phyloP scores from a whole-genome alignment of 2,888 invertebrate species.

The Bhutanitis thaidina region DNA sequence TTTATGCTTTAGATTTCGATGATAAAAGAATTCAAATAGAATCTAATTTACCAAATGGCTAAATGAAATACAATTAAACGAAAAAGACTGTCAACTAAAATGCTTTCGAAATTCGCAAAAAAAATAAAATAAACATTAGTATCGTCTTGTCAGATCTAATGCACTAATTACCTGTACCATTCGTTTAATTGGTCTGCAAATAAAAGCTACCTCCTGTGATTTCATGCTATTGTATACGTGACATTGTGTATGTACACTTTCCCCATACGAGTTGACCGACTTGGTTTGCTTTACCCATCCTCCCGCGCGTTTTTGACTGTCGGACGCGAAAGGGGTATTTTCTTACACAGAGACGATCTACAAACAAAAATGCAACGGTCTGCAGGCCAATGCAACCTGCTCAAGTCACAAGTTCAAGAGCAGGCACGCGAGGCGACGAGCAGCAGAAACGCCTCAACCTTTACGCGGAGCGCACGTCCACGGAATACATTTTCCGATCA shows the following conservation, averaged over 20 bases:
- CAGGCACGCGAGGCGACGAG: slow-evolving; percentile 41
- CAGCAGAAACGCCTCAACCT: slow-evolving; percentile 59
- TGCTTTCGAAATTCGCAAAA: neutral
- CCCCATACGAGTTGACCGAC: slow-evolving; percentile 17
- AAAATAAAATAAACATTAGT: slow-evolving; percentile 8
- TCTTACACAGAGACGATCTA: slow-evolving; percentile 1
- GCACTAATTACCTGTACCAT: slow-evolving; percentile 25
- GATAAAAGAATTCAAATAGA: slow-evolving; percentile 1
- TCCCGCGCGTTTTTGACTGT: slow-evolving; percentile 12
- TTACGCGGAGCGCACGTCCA: slow-evolving; percentile 49
- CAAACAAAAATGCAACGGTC: slow-evolving; percentile 55
- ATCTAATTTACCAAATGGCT: neutral
- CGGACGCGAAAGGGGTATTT: slow-evolving; percentile 20
- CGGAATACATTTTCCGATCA: slow-evolving; percentile 32
- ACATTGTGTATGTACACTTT: slow-evolving; percentile 24
- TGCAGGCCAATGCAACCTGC: slow-evolving; percentile 60
- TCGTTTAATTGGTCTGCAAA: slow-evolving; percentile 27
- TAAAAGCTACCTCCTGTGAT: slow-evolving; percentile 26
- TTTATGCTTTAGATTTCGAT: neutral
- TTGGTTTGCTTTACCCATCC: slow-evolving; percentile 13
- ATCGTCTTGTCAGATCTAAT: slow-evolving; percentile 20
- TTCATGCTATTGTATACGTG: slow-evolving; percentile 25
- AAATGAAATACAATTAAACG: slow-evolving; percentile 3
- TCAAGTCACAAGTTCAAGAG: slow-evolving; percentile 59
- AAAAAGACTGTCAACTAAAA: neutral